Evolutionary conservation across 1,140 invertebrate genomes (phyloP), one percentile per base, ranked within the genome.

Genomic region (Globodera ellingtonae): DNA sequence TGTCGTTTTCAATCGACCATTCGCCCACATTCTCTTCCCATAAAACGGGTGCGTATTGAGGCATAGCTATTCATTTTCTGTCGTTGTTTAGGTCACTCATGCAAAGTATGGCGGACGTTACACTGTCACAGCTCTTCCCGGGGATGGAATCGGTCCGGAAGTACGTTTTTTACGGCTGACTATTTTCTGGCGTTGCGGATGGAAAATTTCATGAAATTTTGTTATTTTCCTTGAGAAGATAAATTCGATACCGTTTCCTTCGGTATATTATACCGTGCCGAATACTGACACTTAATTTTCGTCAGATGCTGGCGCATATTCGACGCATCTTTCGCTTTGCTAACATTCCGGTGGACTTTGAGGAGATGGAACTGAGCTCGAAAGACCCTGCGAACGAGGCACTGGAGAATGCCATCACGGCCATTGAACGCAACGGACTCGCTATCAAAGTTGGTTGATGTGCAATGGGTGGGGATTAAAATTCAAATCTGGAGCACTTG

Each of bases 291-390:
- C 35, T 35, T 72, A 21, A 9, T 72, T 73, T 21, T 4, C 10
- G 35, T 46, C 2, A 75, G 73, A 75, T 75, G 73, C 48, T 75
- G 56, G 73, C 5, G 9, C 47, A 44, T 52, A 18, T 79, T 10
- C 74, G 70, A 69, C 48, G 47, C 13, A 66, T 75, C n/a, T 81
- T 81, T 15, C 59, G 48, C 93, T 78, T 52, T 90, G 94, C 94
- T 74, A 95, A 95, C 76, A 95, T 95, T 15, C 97, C 97, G 15
- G 94, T 99, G 74, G 96, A 98, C 90, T 99, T 99, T 92, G 96
- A 99, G 91, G 92, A 94, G 62, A 93, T 98, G 48, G 92, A 95
- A 69, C 94, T 98, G 82, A 94, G 96, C 90, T 94, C 94, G 0
- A 92, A 92, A 18, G 93, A 93, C 48, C 94, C 95, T 80, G 44